Percentiles rank a stretch among this genome's conserved stretches.
phyloP scores from a whole-genome alignment of 2,113 vertebrate genomes.

The Cottus gobio region DNA sequence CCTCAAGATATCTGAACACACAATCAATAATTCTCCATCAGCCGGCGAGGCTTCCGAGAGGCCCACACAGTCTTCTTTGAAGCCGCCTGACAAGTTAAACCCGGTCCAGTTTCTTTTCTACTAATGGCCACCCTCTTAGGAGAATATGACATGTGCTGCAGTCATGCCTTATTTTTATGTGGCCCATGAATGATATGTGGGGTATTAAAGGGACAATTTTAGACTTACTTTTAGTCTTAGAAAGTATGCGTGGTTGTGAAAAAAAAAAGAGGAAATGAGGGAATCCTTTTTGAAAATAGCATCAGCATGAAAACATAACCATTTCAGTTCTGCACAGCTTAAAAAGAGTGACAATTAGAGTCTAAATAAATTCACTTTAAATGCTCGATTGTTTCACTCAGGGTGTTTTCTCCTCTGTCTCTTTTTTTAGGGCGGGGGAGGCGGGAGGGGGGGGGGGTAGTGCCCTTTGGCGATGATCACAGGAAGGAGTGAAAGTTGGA shows the following conservation, averaged over 20 bases:
- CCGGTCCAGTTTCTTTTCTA: conserved; percentile 73
- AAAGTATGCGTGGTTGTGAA: conserved; percentile 34
- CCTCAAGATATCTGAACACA: conserved; percentile 83
- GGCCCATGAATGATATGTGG: conserved; percentile 52
- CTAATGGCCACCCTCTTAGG: conserved; percentile 77
- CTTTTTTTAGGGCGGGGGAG: background rate
- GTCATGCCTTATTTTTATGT: conserved; percentile 66
- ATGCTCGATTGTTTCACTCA: conserved; percentile 59
- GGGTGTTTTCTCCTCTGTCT: conserved; percentile 10
- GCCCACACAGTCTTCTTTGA: conserved; percentile 81
- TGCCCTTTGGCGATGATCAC: conserved; percentile 71
- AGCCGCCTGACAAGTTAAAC: conserved; percentile 83
- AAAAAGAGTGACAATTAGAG: conserved; percentile 46
- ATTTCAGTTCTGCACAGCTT: conserved; percentile 44
- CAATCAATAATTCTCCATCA: conserved; percentile 85
- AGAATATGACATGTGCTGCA: conserved; percentile 64
- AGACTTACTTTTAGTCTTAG: conserved; percentile 46
- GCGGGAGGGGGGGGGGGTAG: conserved; percentile 18
- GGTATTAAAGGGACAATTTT: conserved; percentile 49
- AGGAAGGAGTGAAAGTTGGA: conserved; percentile 60
- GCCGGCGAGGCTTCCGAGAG: conserved; percentile 73
- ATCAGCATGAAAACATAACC: conserved; percentile 48
- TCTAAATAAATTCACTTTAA: conserved; percentile 48
- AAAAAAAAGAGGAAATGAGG: conserved; percentile 14
- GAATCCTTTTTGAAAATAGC: conserved; percentile 62